Percentiles rank a stretch among this genome's conserved stretches.
phyloP scores from a whole-genome alignment of 2,113 vertebrate genomes.

The Hassar affinis region DNA sequence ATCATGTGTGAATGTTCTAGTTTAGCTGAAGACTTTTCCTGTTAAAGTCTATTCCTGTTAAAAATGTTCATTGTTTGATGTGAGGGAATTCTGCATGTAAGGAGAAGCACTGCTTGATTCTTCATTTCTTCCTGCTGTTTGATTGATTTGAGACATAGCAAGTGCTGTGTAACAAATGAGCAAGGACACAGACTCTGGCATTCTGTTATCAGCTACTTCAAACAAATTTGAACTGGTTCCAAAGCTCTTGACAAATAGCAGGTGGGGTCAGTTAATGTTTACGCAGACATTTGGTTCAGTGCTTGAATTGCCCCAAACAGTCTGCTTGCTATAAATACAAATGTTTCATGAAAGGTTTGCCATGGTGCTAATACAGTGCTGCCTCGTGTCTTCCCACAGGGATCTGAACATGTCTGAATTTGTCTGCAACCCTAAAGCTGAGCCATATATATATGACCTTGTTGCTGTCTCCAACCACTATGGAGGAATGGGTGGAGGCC shows the following conservation, averaged over 20 bases:
- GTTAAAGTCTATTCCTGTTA: neutral
- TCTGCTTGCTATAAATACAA: neutral
- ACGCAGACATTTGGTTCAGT: neutral
- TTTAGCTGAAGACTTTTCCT: neutral
- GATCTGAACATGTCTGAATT: slow-evolving; percentile 94
- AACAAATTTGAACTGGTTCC: neutral
- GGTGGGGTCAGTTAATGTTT: neutral
- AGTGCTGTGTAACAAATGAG: neutral
- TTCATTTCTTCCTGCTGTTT: neutral
- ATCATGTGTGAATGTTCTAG: neutral
- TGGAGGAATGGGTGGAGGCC: slow-evolving; percentile 94
- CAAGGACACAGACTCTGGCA: neutral
- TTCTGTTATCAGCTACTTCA: neutral
- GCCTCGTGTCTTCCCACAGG: slow-evolving; percentile 64
- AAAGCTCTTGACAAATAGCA: neutral
- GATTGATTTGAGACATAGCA: too few relatives aligned
- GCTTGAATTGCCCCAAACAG: neutral
- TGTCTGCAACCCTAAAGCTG: slow-evolving; percentile 85
- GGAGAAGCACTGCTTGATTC: neutral
- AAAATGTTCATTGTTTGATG: neutral
- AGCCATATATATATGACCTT: slow-evolving; percentile 88
- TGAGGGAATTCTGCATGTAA: neutral
- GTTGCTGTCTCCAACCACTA: slow-evolving; percentile 96
- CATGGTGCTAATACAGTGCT: neutral
- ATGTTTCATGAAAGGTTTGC: neutral